Evolutionary conservation across 1,140 invertebrate species (phyloP).

Genomic region (Drosophila yakuba): DNA sequence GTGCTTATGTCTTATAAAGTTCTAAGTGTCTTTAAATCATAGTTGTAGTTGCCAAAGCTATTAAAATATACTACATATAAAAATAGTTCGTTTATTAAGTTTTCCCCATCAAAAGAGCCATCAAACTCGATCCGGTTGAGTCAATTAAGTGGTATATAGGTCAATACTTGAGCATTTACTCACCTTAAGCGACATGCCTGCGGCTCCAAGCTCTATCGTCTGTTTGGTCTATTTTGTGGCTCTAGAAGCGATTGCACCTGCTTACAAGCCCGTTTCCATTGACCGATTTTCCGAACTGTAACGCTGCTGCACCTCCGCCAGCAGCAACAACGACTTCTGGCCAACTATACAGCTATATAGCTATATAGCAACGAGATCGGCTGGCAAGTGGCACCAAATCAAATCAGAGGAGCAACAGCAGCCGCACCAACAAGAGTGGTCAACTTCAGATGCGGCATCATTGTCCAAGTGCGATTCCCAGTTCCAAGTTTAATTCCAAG

Average conservation of each 20-base stretch:
- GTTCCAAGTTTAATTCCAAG: conserved; percentile 31
- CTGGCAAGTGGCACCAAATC: conserved; percentile 53
- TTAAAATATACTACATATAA: no score
- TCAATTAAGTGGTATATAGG: conserved; percentile 38
- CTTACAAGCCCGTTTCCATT: conserved; percentile 78
- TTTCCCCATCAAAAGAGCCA: conserved; percentile 10
- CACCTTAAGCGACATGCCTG: conserved; percentile 74
- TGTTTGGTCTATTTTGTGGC: conserved; percentile 10
- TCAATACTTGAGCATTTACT: conserved; percentile 63
- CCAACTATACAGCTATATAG: conserved; percentile 23
- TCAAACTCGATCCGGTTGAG: conserved; percentile 18
- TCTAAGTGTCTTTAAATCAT: not conserved
- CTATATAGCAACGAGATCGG: conserved; percentile 34
- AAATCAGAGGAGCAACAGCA: conserved; percentile 42
- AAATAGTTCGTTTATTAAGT: not conserved
- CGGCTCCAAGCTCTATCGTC: conserved; percentile 19
- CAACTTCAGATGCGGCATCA: conserved; percentile 50
- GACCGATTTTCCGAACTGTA: conserved; percentile 76
- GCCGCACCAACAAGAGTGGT: conserved; percentile 36
- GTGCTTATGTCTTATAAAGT: not conserved
- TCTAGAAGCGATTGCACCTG: conserved; percentile 69
- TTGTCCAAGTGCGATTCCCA: conserved; percentile 45
- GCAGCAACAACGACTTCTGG: conserved; percentile 34
- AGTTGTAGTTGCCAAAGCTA: not conserved
- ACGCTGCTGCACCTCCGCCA: conserved; percentile 48